Base-by-base conservation (phyloP, 1,140 invertebrate genomes). In the Hermatobates lingyangjiaoensis region DNA sequence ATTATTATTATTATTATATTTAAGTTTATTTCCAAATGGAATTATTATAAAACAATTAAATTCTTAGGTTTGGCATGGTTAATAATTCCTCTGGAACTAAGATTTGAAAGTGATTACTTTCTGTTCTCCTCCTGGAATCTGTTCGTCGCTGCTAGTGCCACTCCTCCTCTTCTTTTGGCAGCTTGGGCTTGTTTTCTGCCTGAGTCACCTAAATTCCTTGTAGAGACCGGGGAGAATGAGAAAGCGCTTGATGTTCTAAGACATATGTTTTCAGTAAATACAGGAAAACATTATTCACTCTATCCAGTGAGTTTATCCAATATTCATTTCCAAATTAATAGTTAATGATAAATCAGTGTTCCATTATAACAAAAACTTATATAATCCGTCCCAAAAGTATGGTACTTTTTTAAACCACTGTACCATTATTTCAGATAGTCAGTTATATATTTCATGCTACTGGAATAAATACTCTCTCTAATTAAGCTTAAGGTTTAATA, bases 181-280 rank as follows among this genome's bases (percentile, higher is more conserved):
- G 66, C 79, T 26, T 84, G 73, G 71, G 69, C 87, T 2, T 70
- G 83, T 50, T 71, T 75, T 25, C 85, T 89, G 66, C 86, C 85
- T 2, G 86, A 89, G 65, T 88, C 83, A 63, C 85, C 86, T 1
- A 87, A 87, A 62, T 89, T 83, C 63, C 71, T 86, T 48, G 71
- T 88, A 56, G 78, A 82, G 59, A 78, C 76, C 62, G 80, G 82
- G 44, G 75, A 81, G 61, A 73, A 80, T 23, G 77, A 83, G 15
- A 78, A 79, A 30, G 79, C 83, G 3, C 65, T 85, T 0, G 66
- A 75, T 45, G 74, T 81, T 21, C 71, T 86, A 15, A 74, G 73
- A 57, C 66, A 73, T 57, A 79, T 86, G 57, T 84, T 79, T 62
- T 62, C 72, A 3, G 70, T 72, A 45, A 86, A 86, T 60, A 83